phyloP scores from a whole-genome alignment of 2,888 invertebrate species.

The Orthosia cruda region DNA sequence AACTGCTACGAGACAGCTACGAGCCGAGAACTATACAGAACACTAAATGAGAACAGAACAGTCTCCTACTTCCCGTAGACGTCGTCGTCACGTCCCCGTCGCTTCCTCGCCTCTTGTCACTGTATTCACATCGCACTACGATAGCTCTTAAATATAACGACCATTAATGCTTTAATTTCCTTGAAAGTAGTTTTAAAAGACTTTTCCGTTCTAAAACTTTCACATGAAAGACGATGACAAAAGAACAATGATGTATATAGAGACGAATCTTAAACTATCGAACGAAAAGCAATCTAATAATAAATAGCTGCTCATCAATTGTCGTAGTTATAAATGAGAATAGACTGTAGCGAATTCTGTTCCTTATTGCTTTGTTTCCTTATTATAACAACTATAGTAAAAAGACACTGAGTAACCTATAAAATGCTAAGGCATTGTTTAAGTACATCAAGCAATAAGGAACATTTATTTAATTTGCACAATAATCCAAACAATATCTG shows the following conservation, averaged over 20 bases:
- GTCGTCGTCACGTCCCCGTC: conserved; percentile 47
- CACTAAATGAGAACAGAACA: not conserved
- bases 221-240: conserved; percentile 88
- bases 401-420: conserved; percentile 41
- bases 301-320: conserved; percentile 15
- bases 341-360: conserved; percentile 22
- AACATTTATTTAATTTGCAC: conserved; percentile 73
- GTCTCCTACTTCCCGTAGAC: not conserved
- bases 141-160: conserved; percentile 80
- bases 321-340: conserved; percentile 34
- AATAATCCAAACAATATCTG: conserved; percentile 74
- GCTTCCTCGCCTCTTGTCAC: conserved; percentile 41
- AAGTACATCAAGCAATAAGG: conserved; percentile 61
- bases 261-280: conserved; percentile 69
- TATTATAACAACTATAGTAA: conserved; percentile 34
- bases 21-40: not conserved
- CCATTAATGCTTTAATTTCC: conserved; percentile 91
- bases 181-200: conserved; percentile 91
- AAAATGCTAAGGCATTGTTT: conserved; percentile 36
- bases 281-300: conserved; percentile 26
- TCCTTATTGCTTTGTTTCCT: conserved; percentile 26
- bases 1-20: conserved; percentile 24
- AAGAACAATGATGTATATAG: conserved; percentile 80
- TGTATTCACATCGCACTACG: conserved; percentile 65
- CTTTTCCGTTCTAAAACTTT: conserved; percentile 90